phyloP scores from a whole-genome alignment of 2,797 vertebrate genomes.

The Coranthus polyacanthus region DNA sequence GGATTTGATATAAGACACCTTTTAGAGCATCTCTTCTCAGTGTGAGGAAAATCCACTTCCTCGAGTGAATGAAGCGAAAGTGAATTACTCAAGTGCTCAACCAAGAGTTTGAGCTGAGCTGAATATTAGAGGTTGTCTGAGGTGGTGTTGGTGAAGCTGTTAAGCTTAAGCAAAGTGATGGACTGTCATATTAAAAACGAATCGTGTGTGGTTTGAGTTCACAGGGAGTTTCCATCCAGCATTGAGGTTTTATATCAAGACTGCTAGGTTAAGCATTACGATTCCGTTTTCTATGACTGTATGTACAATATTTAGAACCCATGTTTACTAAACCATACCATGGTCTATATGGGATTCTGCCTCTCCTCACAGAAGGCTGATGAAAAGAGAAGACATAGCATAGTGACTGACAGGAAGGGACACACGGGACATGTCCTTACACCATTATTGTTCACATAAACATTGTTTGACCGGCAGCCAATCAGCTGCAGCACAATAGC shows the following conservation, averaged over 20 bases:
- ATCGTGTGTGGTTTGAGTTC: neutral
- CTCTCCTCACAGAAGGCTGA: constrained; percentile 9
- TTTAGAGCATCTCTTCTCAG: constrained; percentile 34
- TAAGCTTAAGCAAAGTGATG: constrained; percentile 15
- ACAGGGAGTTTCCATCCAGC: no score
- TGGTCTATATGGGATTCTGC: neutral
- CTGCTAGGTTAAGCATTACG: neutral
- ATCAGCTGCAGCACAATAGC: constrained; percentile 24
- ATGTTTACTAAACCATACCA: neutral
- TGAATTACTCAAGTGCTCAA: constrained; percentile 26
- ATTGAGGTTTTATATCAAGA: no score
- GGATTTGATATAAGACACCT: constrained; percentile 19
- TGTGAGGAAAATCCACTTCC: constrained; percentile 31
- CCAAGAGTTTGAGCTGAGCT: constrained; percentile 13
- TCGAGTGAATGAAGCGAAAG: constrained; percentile 32
- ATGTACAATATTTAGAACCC: neutral
- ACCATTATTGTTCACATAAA: constrained; percentile 4
- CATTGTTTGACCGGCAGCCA: constrained; percentile 25
- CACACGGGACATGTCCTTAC: constrained; percentile 26
- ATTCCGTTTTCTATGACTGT: neutral
- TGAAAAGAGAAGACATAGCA: constrained; percentile 19
- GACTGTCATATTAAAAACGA: constrained; percentile 16
- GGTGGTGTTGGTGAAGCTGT: constrained; percentile 24
- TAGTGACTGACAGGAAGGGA: constrained; percentile 22
- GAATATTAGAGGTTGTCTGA: constrained; percentile 27